These are phyloP conservation scores for Aselliscus stoliczkanus DNA, from an alignment of 2,797 vertebrate genomes.

Conservation along the genomic window DNA sequence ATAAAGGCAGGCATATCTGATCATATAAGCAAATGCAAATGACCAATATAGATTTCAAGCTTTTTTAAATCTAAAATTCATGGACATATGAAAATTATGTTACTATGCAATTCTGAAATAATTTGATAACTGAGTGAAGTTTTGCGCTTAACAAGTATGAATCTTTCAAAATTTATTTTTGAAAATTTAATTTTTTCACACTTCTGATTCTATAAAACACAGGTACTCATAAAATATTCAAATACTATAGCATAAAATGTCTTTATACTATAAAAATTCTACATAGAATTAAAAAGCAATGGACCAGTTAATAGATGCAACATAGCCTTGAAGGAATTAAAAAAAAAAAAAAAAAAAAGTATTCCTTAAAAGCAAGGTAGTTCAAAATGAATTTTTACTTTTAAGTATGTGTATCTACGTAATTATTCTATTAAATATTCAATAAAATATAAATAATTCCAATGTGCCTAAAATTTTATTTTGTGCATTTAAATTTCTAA, in stretches of 20 bases:
- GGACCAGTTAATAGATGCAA: neutral
- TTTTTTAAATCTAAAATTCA: neutral
- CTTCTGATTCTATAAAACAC: constrained; percentile 34
- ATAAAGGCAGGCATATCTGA: neutral
- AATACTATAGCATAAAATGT: neutral
- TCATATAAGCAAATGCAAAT: neutral
- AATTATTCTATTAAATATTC: neutral
- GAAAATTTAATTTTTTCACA: constrained; percentile 21
- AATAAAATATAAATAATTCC: neutral
- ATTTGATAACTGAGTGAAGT: neutral
- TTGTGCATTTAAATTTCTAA: neutral
- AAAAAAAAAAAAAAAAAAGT: too few relatives aligned
- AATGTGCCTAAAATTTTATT: neutral
- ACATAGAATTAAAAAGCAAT: neutral
- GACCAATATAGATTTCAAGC: neutral
- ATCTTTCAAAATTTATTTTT: neutral
- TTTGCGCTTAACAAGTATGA: neutral
- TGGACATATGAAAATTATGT: neutral
- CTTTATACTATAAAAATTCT: neutral
- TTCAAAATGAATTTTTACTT: neutral
- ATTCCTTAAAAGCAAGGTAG: neutral
- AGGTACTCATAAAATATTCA: constrained; percentile 8
- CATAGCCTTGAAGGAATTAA: neutral
- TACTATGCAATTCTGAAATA: neutral
- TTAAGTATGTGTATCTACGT: neutral